Evolutionary conservation across 1,140 invertebrate genomes (phyloP).

Genomic region (Gryllus bimaculatus): DNA sequence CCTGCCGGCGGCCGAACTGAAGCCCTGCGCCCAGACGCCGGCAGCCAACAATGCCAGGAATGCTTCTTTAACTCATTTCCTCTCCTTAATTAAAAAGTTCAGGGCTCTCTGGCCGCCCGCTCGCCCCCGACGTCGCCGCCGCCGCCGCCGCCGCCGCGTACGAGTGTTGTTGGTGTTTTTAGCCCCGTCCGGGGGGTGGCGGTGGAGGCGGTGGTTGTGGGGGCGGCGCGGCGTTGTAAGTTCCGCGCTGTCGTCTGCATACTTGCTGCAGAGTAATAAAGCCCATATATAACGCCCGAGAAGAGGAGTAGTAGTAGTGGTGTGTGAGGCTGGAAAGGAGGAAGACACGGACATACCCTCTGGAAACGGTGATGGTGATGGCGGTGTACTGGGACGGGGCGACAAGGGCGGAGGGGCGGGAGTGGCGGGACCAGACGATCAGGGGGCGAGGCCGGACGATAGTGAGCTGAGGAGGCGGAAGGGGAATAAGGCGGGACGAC

Average conservation of each 20-base stretch:
- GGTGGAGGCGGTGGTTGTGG: neutral
- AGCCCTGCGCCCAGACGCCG: neutral
- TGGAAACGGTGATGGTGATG: neutral
- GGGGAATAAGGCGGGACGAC: no score
- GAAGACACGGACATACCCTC: neutral
- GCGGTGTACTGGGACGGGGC: no score
- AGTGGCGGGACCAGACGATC: no score
- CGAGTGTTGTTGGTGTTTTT: constrained; percentile 4
- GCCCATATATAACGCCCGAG: neutral
- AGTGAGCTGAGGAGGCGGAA: no score
- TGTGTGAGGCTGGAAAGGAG: neutral
- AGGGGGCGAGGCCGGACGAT: no score
- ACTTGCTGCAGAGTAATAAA: neutral
- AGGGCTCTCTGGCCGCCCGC: neutral
- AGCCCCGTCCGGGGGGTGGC: neutral
- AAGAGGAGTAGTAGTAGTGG: no score
- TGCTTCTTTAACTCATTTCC: constrained; percentile 4
- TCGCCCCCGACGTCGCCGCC: no score
- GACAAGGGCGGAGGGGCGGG: no score
- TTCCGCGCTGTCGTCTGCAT: constrained; percentile 2
- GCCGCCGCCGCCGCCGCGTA: neutral
- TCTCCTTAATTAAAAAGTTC: constrained; percentile 5
- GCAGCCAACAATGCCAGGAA: neutral
- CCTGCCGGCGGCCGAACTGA: no score
- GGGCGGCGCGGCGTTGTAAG: neutral